A percentile compares a stretch with the other conserved stretches of the same genome.
Evolutionary conservation across 2,113 vertebrate genomes (phyloP).

Genomic region (Otis tarda): DNA sequence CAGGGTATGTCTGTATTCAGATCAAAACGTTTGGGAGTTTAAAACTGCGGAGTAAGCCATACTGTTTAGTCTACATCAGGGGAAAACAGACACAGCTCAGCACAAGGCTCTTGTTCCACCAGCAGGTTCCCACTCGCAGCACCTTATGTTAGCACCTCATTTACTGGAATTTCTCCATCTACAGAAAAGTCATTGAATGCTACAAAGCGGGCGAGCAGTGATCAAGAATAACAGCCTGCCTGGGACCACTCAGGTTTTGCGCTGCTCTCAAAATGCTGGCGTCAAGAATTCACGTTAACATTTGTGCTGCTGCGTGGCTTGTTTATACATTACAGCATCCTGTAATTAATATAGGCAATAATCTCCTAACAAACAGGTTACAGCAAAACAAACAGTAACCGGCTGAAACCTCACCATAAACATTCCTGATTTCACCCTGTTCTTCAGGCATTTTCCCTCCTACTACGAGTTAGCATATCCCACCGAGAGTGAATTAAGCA

Average conservation of each 20-base stretch:
- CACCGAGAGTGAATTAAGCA: not conserved
- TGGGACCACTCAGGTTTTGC: not conserved
- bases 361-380: not conserved
- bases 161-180: not conserved
- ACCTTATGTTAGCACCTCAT: not conserved
- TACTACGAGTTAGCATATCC: not conserved
- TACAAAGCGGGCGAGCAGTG: not conserved
- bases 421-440: not conserved
- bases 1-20: not conserved
- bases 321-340: not conserved
- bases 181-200: not conserved
- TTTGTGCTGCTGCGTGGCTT: not conserved
- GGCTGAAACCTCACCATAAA: not conserved
- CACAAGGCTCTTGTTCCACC: not conserved
- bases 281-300: fast-evolving
- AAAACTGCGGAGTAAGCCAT: not conserved
- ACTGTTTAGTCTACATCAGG: not conserved
- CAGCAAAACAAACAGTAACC: not conserved
- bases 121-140: not conserved
- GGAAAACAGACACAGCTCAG: not conserved
- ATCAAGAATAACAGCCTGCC: not conserved
- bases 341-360: not conserved
- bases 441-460: not conserved
- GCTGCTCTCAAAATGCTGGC: not conserved
- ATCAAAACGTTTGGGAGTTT: fast-evolving